These are phyloP conservation scores for Leucophenga montana DNA, from an alignment of 2,888 invertebrate genomes.

Conservation along the genomic window DNA sequence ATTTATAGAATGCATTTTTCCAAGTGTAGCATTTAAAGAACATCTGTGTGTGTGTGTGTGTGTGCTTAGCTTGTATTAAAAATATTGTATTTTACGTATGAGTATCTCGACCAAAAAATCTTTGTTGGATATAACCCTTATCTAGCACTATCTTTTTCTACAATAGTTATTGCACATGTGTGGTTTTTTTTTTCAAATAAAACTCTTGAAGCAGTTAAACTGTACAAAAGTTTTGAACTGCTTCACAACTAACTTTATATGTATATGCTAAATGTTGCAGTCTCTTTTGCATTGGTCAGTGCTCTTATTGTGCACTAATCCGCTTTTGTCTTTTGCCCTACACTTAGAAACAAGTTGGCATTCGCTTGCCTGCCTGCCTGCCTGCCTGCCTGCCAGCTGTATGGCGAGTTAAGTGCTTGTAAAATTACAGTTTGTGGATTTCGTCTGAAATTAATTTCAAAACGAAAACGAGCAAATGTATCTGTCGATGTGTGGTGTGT, in stretches of 20 bases:
- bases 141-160: slow-evolving; percentile 11
- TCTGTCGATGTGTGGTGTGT: background rate
- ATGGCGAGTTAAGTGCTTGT: slow-evolving; percentile 57
- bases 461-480: background rate
- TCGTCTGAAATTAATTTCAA: slow-evolving; percentile 57
- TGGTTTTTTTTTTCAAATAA: slow-evolving; percentile 2
- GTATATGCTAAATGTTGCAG: background rate
- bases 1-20: background rate
- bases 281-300: slow-evolving; percentile 9
- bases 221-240: slow-evolving; percentile 11
- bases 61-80: background rate
- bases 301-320: slow-evolving; percentile 47
- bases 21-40: too few species aligned
- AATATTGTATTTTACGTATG: slow-evolving; percentile 8
- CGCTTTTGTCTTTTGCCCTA: slow-evolving; percentile 46
- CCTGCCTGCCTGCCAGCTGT: slow-evolving; percentile 32
- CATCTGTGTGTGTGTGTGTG: background rate
- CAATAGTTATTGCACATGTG: background rate
- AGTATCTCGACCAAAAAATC: slow-evolving; percentile 21
- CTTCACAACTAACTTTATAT: background rate
- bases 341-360: slow-evolving; percentile 13
- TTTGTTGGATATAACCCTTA: slow-evolving; percentile 16
- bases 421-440: slow-evolving; percentile 62
- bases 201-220: slow-evolving; percentile 23
- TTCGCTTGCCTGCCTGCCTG: slow-evolving; percentile 24